Base-by-base conservation (phyloP, 2,113 vertebrate species). In the Gymnarchus niloticus region DNA sequence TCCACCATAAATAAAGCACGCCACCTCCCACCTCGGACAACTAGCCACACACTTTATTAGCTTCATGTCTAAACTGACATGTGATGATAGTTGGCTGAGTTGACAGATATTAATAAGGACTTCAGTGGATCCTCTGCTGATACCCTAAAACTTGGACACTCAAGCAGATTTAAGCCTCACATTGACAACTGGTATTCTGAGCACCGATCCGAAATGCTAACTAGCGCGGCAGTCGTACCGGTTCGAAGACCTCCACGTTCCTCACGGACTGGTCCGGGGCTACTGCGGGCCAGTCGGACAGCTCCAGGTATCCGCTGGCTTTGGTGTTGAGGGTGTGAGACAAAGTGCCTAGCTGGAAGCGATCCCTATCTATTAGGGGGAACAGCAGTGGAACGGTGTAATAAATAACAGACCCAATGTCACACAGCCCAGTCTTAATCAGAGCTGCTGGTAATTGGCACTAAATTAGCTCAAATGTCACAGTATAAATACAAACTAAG, bases 321-420 rank as follows among this genome's bases (percentile, higher is more conserved):
- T 95, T 96, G 85, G 88, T 91, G 86, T 99, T 99, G 84, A 99
- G 93, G 0, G 95, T 96, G 92, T 99, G 97, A 85, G 98, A 99
- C 84, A 99, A 95, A 2, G 97, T 97, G 81, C 98, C 97, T 90
- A 99, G 96, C 90, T 99, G 97, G 94, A 95, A 99, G 90, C 95
- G 96, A 90, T 99, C 97, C 83, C 97, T 95, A 91, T 98, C 98
- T 99, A 93, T 93, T 92, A 91, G 92, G 89, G 87, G n/a, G 51
- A 80, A 19, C 28, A 10, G 0, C 83, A 81, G 87, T 83, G 85
- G 56, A 92, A 37, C 65, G 77, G 14, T 37, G 81, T 81, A 83
- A 86, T 86, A 85, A 95, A 93, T 89, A 92, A 86, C 84, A 87
- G 91, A 90, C 87, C 88, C 82, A 86, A 89, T 89, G 89, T 91